These are phyloP conservation scores for Petrolisthes manimaculis DNA, from an alignment of 2,888 invertebrate genomes.

Conservation along the genomic window DNA sequence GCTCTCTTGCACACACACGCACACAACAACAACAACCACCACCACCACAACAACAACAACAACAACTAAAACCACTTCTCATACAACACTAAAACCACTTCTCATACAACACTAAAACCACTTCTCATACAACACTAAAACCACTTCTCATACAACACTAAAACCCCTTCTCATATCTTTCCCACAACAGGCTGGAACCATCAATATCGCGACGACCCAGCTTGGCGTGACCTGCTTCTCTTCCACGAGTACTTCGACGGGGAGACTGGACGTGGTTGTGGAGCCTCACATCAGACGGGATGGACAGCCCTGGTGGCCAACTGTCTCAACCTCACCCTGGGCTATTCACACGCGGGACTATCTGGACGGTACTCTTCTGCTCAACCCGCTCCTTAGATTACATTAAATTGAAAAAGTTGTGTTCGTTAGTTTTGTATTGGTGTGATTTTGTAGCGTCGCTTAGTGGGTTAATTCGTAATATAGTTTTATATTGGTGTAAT, in stretches of 20 bases:
- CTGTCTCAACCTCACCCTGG: slow-evolving; percentile 47
- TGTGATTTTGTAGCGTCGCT: too few species aligned
- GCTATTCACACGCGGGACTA: slow-evolving; percentile 48
- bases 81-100: too few species aligned
- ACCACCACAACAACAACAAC: too few species aligned
- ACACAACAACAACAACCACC: too few species aligned
- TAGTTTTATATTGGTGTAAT: too few species aligned
- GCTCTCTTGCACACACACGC: too few species aligned
- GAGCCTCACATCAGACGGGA: slow-evolving; percentile 67
- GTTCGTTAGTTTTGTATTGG: neutral
- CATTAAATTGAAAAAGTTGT: too few species aligned
- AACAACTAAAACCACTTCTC: too few species aligned
- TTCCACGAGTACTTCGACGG: slow-evolving; percentile 71
- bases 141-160: neutral
- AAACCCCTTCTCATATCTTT: neutral
- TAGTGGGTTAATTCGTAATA: too few species aligned
- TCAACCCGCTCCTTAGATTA: neutral
- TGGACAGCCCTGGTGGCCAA: slow-evolving; percentile 63
- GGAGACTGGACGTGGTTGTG: slow-evolving; percentile 70
- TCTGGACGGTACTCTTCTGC: neutral
- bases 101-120: too few species aligned
- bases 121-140: too few species aligned
- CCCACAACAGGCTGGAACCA: slow-evolving; percentile 34
- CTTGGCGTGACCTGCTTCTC: slow-evolving; percentile 69
- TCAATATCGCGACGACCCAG: slow-evolving; percentile 68